These are phyloP conservation scores for Coendou prehensilis DNA, from an alignment of 2,797 vertebrate genomes.

Conservation along the genomic window DNA sequence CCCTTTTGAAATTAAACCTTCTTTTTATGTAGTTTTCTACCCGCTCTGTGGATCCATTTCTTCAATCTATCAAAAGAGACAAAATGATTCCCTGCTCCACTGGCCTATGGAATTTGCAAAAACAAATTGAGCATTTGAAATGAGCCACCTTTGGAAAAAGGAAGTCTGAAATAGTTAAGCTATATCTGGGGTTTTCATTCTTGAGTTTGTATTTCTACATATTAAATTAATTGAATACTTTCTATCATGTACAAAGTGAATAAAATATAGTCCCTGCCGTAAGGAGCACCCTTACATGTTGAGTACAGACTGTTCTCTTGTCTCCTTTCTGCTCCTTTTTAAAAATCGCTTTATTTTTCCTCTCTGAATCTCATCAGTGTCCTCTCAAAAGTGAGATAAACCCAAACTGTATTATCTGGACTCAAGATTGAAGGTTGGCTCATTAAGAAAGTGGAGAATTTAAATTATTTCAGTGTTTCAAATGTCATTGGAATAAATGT, in stretches of 20 bases:
- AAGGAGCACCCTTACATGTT: background rate
- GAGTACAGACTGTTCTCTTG: background rate
- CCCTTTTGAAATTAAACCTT: background rate
- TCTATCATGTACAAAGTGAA: background rate
- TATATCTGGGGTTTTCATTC: background rate
- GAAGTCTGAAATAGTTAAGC: background rate
- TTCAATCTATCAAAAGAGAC: conserved; percentile 45
- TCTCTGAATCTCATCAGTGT: background rate
- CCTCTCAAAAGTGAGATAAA: background rate
- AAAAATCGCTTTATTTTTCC: background rate
- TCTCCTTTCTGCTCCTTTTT: background rate
- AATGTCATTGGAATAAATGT: background rate
- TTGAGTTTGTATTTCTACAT: conserved; percentile 6
- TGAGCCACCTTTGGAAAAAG: conserved; percentile 28
- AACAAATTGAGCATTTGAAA: conserved; percentile 22
- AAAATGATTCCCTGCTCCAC: background rate
- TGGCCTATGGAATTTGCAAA: background rate
- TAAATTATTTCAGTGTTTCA: background rate
- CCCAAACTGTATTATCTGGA: background rate
- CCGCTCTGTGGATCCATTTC: background rate
- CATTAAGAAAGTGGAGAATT: background rate
- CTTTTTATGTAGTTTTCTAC: conserved; percentile 1
- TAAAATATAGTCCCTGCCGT: background rate
- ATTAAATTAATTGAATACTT: conserved; percentile 23
- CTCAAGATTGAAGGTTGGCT: background rate